Conservation (phyloP, 2,113 vertebrate species). For the Argyrosomus japonicus region DNA sequence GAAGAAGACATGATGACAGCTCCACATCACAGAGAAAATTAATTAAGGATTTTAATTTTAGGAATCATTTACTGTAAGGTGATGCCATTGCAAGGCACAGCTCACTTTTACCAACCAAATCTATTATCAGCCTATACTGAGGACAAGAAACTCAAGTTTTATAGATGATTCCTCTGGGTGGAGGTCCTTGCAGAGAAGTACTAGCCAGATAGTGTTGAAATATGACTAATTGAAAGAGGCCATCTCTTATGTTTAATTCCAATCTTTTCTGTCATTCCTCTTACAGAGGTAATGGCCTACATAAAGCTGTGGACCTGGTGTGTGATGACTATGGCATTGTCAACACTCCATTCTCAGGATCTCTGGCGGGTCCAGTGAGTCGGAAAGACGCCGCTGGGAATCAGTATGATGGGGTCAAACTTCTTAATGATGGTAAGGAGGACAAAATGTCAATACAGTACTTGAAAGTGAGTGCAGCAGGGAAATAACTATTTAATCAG, state of each 20-base stretch:
- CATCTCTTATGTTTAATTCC: background rate
- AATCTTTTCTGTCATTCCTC: background rate
- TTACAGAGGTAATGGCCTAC: slow-evolving; percentile 55
- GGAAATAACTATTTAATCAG: background rate
- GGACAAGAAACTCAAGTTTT: background rate
- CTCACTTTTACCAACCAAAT: background rate
- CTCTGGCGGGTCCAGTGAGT: slow-evolving; percentile 64
- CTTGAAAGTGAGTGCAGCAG: background rate
- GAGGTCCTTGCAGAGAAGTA: background rate
- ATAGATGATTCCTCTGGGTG: background rate
- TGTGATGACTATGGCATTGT: slow-evolving; percentile 74
- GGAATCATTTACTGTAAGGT: background rate
- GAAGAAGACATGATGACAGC: background rate
- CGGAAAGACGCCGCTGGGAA: slow-evolving; percentile 42
- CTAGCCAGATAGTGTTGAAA: background rate
- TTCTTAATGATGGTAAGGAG: slow-evolving; percentile 69
- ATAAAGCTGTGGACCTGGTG: slow-evolving; percentile 75
- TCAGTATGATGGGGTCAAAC: slow-evolving; percentile 74
- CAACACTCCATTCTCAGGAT: slow-evolving; percentile 74
- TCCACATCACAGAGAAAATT: no score
- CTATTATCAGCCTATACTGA: background rate
- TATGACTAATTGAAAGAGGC: slow-evolving; percentile 3
- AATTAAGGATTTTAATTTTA: background rate
- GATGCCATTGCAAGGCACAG: background rate
- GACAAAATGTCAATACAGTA: background rate